Percentiles rank a stretch among this genome's conserved stretches.
Conservation (phyloP, 2,888 invertebrate genomes). For the Drosophila suboccidentalis region DNA sequence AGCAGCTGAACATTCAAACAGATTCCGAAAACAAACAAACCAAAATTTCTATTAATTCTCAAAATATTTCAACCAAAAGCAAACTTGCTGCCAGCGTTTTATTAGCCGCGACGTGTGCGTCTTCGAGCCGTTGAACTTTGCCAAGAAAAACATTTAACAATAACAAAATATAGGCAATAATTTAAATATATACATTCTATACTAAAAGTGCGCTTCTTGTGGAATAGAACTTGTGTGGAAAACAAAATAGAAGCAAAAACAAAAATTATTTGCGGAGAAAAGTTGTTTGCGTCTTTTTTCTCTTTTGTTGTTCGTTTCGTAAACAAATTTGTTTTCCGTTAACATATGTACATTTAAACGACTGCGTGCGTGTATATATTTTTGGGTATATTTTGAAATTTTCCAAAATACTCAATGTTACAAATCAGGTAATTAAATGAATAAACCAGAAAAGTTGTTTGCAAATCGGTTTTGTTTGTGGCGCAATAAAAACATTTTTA, state of each 20-base stretch:
- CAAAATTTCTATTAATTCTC: neutral
- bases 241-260: conserved; percentile 5
- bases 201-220: conserved; percentile 7
- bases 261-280: conserved; percentile 18
- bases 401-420: conserved; percentile 1
- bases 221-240: conserved; percentile 27
- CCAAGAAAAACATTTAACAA: conserved; percentile 23
- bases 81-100: conserved; percentile 23
- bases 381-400: neutral
- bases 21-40: neutral
- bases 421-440: conserved; percentile 25
- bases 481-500: neutral
- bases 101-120: conserved; percentile 46
- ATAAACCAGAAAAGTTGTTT: neutral
- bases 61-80: neutral
- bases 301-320: conserved; percentile 61
- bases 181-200: conserved; percentile 15
- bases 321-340: conserved; percentile 60
- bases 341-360: neutral
- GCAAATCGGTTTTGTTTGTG: neutral
- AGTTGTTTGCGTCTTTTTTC: conserved; percentile 29
- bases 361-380: conserved; percentile 4
- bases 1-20: conserved; percentile 20
- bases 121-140: conserved; percentile 59
- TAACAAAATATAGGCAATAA: conserved; percentile 10